Evolutionary conservation across 2,888 invertebrate species (phyloP), one percentile per base, ranked within the genome.

Genomic region (Eucriotettix oculatus): DNA sequence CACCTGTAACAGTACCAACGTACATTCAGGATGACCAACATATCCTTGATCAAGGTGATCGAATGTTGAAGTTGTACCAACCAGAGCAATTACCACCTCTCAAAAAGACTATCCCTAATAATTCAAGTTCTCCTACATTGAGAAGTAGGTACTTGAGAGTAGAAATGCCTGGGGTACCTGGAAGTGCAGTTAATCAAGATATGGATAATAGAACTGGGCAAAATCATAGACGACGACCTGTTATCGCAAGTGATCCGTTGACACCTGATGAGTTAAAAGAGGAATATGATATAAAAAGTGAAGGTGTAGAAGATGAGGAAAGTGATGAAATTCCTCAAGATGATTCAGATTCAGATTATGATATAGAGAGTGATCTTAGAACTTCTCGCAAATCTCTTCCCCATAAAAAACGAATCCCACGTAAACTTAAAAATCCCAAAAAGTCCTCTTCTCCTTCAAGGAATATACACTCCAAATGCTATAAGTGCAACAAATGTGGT

Each of bases 331-430:
- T 61, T 1, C 61, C 63, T 40, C 63, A 64, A 53, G 73, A 74
- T 42, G 69, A 72, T 16, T 73, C 73, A 5, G 73, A 74, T 48
- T 75, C 75, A 2, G 74, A 74, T 10, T 74, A 75, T 61, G 76
- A 75, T 59, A 72, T 72, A 17, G 77, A 75, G 52, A 75, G 74
- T 58, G 70, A 73, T 40, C 65, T 71, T 1, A 71, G 70, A 44
- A 69, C 71, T 14, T 70, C 74, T 1, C 74, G 76, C 58, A 71
- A 87, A 71, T 70, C 74, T 1, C 74, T 75, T 58, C 91, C 91
- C 0, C 91, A 91, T 70, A 91, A 91, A 71, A 92, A 92, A 71
- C 77, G 91, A 61, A 90, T 91, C 65, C 86, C 90, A 0, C 77
- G 84, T 60, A 90, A 89, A 68, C 74, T 90, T 17, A 67, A 68